Evolutionary conservation across 2,888 invertebrate species (phyloP).

Genomic region (Pelosia muscerda): DNA sequence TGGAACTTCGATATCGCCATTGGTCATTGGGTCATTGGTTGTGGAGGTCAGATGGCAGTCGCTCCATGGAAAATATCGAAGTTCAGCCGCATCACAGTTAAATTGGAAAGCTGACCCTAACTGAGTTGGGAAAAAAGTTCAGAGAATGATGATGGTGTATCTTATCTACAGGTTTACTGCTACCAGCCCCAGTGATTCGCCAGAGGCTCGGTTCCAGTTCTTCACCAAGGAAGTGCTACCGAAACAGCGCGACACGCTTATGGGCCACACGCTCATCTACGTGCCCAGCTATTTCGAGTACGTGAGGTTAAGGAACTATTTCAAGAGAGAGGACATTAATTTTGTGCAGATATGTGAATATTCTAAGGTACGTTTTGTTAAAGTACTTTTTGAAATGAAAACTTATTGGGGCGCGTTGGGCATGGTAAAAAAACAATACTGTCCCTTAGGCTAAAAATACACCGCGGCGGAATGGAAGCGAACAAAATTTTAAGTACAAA

Average conservation of each 20-base stretch:
- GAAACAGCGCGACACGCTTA: conserved; percentile 91
- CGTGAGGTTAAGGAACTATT: conserved; percentile 95
- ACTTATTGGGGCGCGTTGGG: neutral
- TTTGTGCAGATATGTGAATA: conserved; percentile 98
- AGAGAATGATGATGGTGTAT: neutral
- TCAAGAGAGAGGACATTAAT: conserved; percentile 94
- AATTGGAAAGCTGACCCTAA: too few species aligned
- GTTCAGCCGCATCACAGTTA: too few species aligned
- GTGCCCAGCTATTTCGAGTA: conserved; percentile 99
- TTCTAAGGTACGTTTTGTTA: conserved; percentile 88
- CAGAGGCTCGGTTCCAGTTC: conserved; percentile 94
- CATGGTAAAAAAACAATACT: too few species aligned
- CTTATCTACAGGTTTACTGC: conserved; percentile 87
- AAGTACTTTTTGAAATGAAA: neutral
- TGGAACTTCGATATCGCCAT: too few species aligned
- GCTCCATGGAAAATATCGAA: too few species aligned
- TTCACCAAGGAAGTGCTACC: conserved; percentile 94
- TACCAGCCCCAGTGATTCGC: conserved; percentile 87
- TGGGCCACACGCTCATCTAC: conserved; percentile 95
- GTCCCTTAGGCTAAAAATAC: too few species aligned
- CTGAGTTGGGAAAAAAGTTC: too few species aligned
- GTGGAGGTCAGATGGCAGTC: too few species aligned
- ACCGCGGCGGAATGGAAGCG: too few species aligned
- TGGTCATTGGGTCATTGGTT: too few species aligned
- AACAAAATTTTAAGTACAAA: too few species aligned